Evolutionary conservation across 2,888 invertebrate genomes (phyloP).

Genomic region (Xanthorhoe spadicearia): DNA sequence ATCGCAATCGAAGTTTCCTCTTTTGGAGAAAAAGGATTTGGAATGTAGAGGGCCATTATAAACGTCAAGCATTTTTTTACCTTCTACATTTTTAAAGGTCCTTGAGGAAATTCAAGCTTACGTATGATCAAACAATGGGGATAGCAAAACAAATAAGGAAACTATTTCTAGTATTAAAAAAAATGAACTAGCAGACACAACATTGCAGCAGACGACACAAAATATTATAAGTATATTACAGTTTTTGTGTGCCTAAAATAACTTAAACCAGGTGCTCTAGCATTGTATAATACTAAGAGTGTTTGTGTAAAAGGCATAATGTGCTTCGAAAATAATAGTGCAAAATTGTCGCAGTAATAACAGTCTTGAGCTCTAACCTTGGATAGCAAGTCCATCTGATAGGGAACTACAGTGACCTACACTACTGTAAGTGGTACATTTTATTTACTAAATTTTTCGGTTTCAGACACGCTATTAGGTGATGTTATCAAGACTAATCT

Average conservation of each 20-base stretch:
- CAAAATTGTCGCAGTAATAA: constrained; percentile 51
- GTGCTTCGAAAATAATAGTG: constrained; percentile 50
- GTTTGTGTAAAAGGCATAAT: constrained; percentile 43
- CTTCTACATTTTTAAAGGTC: no score
- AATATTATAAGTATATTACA: constrained; percentile 4
- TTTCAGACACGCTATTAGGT: background rate
- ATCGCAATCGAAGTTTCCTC: no score
- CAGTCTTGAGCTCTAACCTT: constrained; percentile 51
- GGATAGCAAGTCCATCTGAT: constrained; percentile 50
- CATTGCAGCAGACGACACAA: constrained; percentile 40
- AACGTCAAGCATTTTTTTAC: no score
- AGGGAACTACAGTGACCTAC: constrained; percentile 38
- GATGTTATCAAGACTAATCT: no score
- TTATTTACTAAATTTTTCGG: background rate
- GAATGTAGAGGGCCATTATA: no score
- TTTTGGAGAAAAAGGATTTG: no score
- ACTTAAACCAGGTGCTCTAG: background rate
- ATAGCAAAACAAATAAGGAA: background rate
- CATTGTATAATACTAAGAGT: constrained; percentile 37
- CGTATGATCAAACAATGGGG: background rate
- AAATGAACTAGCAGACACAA: constrained; percentile 25
- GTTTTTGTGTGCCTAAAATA: constrained; percentile 2
- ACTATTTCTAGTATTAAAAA: background rate
- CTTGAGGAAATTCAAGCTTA: no score
- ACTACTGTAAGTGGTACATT: constrained; percentile 1